Conservation (phyloP, 2,113 vertebrate species). For the Podocnemis expansa region DNA sequence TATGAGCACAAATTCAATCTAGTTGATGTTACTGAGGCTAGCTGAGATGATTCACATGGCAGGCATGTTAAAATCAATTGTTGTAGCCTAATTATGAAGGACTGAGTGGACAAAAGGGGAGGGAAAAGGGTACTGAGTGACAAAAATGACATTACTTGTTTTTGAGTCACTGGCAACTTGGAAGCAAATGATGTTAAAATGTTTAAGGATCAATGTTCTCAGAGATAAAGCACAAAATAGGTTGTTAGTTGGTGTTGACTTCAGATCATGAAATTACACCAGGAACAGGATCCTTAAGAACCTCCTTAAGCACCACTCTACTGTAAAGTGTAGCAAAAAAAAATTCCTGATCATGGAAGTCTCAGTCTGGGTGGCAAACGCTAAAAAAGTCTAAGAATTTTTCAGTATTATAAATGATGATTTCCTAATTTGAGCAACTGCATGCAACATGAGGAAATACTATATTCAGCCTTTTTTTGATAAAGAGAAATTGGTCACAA, state of each 20-base stretch:
- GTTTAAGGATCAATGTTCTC: neutral
- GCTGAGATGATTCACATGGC: neutral
- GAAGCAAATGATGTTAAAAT: neutral
- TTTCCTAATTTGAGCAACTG: neutral
- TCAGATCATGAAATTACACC: neutral
- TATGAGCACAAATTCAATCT: neutral
- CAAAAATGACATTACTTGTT: neutral
- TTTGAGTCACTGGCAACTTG: neutral
- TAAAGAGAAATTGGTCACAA: neutral
- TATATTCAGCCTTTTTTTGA: neutral
- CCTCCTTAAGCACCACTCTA: neutral
- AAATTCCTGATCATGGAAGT: neutral
- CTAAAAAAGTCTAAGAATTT: neutral
- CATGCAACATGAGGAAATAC: neutral
- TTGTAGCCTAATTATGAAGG: neutral
- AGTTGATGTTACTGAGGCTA: neutral
- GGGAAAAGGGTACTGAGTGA: neutral
- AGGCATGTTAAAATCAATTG: neutral
- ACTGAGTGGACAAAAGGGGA: neutral
- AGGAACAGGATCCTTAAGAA: neutral
- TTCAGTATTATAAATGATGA: too few species aligned
- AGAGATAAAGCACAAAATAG: neutral
- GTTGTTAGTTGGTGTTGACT: neutral
- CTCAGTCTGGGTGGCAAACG: neutral
- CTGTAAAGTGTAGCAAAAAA: neutral